Conservation (phyloP, 2,797 vertebrate species). For the Sparus aurata region DNA sequence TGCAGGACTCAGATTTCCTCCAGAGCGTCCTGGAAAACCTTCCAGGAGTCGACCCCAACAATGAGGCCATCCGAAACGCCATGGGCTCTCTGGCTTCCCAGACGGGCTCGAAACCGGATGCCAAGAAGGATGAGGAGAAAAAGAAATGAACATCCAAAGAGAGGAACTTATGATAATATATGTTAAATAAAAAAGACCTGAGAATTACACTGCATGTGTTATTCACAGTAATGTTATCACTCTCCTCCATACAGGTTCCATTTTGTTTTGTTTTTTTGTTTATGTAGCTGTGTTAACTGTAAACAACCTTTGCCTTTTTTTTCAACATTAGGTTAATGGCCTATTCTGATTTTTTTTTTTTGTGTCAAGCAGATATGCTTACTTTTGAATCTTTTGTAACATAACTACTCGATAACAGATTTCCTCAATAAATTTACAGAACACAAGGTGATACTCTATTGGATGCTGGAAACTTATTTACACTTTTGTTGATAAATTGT, state of each 20-base stretch:
- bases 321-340: slow-evolving; percentile 20
- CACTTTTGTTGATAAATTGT: neutral
- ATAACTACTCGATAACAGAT: slow-evolving; percentile 36
- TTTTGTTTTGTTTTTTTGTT: slow-evolving; percentile 49
- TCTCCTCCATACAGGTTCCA: slow-evolving; percentile 26
- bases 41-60: slow-evolving; percentile 95
- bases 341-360: slow-evolving; percentile 28
- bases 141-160: slow-evolving; percentile 78
- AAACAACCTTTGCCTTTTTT: slow-evolving; percentile 35
- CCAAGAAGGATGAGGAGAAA: slow-evolving; percentile 92
- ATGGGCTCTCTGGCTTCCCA: slow-evolving; percentile 94
- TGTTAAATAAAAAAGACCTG: slow-evolving; percentile 54
- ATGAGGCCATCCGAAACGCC: slow-evolving; percentile 96
- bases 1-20: slow-evolving; percentile 97
- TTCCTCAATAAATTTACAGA: slow-evolving; percentile 70
- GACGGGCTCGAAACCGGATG: slow-evolving; percentile 86
- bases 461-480: slow-evolving; percentile 14
- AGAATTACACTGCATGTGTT: slow-evolving; percentile 64
- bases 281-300: slow-evolving; percentile 48
- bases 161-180: slow-evolving; percentile 18
- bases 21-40: slow-evolving; percentile 97
- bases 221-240: slow-evolving; percentile 35
- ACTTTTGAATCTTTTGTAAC: slow-evolving; percentile 65
- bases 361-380: slow-evolving; percentile 40
- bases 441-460: slow-evolving; percentile 10